Base-by-base conservation (phyloP, 2,888 invertebrate genomes). In the Phalera bucephala region DNA sequence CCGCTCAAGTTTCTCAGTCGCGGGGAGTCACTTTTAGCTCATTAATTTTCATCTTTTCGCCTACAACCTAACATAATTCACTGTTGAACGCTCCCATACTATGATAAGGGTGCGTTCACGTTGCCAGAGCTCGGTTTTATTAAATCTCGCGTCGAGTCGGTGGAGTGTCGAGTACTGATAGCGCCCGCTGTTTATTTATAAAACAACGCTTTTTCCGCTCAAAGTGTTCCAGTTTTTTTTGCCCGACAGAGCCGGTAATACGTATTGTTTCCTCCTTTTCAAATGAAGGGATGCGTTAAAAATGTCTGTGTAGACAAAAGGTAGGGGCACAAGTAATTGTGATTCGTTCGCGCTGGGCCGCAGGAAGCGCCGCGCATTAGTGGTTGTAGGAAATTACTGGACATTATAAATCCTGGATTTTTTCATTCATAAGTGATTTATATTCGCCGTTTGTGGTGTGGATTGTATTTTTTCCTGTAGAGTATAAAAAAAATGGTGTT, bases 31-130 rank as follows among this genome's bases (percentile, higher is more conserved):
- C 76, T 86, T 81, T 83, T 85, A 80, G 72, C 81, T 89, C 89
- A 88, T 89, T 89, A 89, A 88, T 89, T 89, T 87, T 87, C 88
- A 87, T 88, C 88, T 87, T 79, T 79, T 69, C 75, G 72, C 72
- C 72, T 72, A 70, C 72, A 69, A 80, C 78, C 78, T 75, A 78
- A 80, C 88, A 87, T 89, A 88, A 88, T 84, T 89, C 81, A 82
- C 84, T 72, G 79, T 84, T 76, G 83, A 89, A 74, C 76, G 88
- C 83, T 76, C 79, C 80, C 83, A 83, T 81, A 83, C 83, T 76
- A 74, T 70, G 88, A 89, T 89, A 89, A 89, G 82, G 75, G 75
- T 71, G 64, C 66, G 70, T 76, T 74, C 77, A 76, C 77, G 75
- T 72, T 72, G 72, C 73, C 55, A 60, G 65, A 64, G 60, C 63